phyloP scores from a whole-genome alignment of 2,113 vertebrate species.

The Ariopsis seemanni region DNA sequence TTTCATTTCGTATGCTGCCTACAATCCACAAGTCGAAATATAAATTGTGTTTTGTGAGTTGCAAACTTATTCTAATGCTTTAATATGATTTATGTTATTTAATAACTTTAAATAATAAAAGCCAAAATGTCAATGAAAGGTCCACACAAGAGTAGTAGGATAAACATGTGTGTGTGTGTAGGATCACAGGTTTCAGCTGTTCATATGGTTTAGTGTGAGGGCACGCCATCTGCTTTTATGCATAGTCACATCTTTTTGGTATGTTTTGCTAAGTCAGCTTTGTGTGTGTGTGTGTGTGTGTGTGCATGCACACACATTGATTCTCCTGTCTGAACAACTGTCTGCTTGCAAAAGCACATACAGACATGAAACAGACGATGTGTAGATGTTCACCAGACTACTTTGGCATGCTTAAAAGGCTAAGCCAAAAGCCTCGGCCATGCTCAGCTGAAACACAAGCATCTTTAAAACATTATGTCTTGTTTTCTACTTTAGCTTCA shows the following conservation, averaged over 20 bases:
- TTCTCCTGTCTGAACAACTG: constrained; percentile 8
- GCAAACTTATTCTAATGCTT: neutral
- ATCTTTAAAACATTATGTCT: constrained; percentile 15
- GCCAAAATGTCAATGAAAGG: neutral
- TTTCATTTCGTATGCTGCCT: neutral
- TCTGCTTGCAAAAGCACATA: constrained; percentile 19
- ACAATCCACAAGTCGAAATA: neutral
- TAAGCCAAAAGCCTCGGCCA: neutral
- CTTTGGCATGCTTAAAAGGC: constrained; percentile 1
- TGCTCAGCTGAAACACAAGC: neutral
- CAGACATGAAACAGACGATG: constrained; percentile 22
- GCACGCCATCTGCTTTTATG: constrained; percentile 19
- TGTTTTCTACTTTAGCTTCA: constrained; percentile 11
- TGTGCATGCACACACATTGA: neutral
- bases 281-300: constrained; percentile 1
- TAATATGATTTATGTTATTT: no score
- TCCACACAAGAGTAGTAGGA: neutral
- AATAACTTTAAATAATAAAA: neutral
- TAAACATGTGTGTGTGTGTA: neutral
- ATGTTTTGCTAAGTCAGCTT: constrained; percentile 15
- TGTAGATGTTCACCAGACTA: constrained; percentile 4
- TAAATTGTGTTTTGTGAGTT: neutral
- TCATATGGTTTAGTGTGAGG: constrained; percentile 7
- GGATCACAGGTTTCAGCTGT: constrained; percentile 20
- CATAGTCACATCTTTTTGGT: constrained; percentile 23